Evolutionary conservation across 2,888 invertebrate genomes (phyloP).

Genomic region (Stenodema calcarata): DNA sequence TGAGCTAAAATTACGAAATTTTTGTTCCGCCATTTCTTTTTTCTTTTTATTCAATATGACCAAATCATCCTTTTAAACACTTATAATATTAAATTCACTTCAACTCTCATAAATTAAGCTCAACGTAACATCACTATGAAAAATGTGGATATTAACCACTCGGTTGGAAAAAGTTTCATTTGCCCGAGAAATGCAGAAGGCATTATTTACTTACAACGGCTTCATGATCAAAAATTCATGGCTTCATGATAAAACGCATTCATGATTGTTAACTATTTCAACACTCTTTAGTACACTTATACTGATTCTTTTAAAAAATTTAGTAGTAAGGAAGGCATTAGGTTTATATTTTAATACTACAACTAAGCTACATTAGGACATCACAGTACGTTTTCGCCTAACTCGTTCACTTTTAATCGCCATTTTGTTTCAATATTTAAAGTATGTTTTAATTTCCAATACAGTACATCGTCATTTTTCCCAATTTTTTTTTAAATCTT

Average conservation of each 20-base stretch:
- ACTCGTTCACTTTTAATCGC: background rate
- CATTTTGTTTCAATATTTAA: background rate
- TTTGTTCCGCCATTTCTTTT: too few relatives aligned
- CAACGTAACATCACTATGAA: too few relatives aligned
- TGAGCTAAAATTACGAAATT: too few relatives aligned
- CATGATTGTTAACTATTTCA: background rate
- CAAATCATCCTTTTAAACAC: too few relatives aligned
- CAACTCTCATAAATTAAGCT: too few relatives aligned
- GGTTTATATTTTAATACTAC: background rate
- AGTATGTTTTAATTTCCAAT: background rate
- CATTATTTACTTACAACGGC: too few relatives aligned
- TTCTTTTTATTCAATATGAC: too few relatives aligned
- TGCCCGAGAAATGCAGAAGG: too few relatives aligned
- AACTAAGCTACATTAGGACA: conserved; percentile 37
- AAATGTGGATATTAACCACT: too few relatives aligned
- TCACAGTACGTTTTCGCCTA: conserved; percentile 39
- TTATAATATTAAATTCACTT: too few relatives aligned
- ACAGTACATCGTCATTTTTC: background rate
- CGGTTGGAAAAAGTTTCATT: too few relatives aligned
- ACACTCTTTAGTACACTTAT: conserved; percentile 17
- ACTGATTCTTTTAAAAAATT: background rate
- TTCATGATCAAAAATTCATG: too few relatives aligned
- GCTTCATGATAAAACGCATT: background rate
- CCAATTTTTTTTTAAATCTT: background rate
- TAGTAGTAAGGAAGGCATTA: conserved; percentile 51